Conservation (phyloP, 2,113 vertebrate species). For the Gymnocephalus cernua region DNA sequence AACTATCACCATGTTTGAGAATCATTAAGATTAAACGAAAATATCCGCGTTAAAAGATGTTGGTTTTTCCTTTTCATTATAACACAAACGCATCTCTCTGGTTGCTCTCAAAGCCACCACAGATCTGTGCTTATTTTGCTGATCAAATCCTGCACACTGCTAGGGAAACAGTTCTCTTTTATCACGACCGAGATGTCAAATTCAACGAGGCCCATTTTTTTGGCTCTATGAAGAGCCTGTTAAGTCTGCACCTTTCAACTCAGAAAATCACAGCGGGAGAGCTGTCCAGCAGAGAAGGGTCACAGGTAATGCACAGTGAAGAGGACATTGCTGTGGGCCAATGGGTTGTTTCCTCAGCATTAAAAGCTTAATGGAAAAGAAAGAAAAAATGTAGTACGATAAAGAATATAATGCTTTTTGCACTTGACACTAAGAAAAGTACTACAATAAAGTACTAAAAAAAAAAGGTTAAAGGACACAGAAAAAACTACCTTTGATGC, state of each 20-base stretch:
- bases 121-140: slow-evolving; percentile 9
- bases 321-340: slow-evolving; percentile 47
- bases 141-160: slow-evolving; percentile 26
- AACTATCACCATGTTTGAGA: slow-evolving; percentile 7
- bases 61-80: neutral
- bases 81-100: neutral
- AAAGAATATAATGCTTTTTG: too few relatives aligned
- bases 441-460: too few relatives aligned
- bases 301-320: slow-evolving; percentile 59
- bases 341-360: slow-evolving; percentile 65
- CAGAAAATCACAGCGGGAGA: slow-evolving; percentile 50
- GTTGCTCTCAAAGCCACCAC: neutral
- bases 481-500: slow-evolving; percentile 62
- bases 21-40: neutral
- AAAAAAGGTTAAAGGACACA: slow-evolving; percentile 73
- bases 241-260: slow-evolving; percentile 65
- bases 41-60: neutral
- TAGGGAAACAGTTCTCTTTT: slow-evolving; percentile 44
- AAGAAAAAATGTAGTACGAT: too few relatives aligned
- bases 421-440: too few relatives aligned
- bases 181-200: slow-evolving; percentile 60
- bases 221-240: slow-evolving; percentile 40
- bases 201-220: slow-evolving; percentile 24
- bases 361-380: slow-evolving; percentile 76
- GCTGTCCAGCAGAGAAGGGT: slow-evolving; percentile 45